Conservation (phyloP, 2,888 invertebrate species). For the Andrena chrysosceles region DNA sequence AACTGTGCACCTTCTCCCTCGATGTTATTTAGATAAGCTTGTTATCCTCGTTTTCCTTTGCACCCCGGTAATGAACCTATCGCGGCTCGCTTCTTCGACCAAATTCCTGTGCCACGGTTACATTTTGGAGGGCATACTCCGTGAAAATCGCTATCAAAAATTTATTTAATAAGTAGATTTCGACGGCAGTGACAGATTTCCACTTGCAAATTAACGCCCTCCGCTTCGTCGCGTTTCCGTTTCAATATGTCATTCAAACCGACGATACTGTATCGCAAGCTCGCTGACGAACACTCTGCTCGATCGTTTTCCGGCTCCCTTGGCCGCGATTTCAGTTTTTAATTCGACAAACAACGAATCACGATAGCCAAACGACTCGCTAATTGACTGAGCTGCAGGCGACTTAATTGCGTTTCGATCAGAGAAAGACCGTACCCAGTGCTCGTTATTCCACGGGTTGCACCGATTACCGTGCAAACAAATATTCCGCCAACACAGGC, state of each 20-base stretch:
- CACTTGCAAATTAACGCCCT: neutral
- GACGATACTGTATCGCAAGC: neutral
- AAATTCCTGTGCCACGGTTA: neutral
- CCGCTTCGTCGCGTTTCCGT: neutral
- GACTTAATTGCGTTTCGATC: slow-evolving; percentile 35
- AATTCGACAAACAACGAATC: slow-evolving; percentile 5
- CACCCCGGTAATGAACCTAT: neutral
- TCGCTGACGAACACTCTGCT: neutral
- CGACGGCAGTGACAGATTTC: neutral
- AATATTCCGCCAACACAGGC: neutral
- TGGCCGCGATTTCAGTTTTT: neutral
- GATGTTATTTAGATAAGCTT: neutral
- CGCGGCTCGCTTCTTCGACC: neutral
- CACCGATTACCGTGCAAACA: slow-evolving; percentile 21
- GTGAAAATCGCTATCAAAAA: neutral
- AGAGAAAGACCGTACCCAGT: neutral
- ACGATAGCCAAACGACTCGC: neutral
- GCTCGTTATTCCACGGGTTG: slow-evolving; percentile 2
- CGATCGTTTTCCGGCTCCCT: neutral
- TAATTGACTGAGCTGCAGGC: slow-evolving; percentile 15
- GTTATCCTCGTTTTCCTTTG: neutral
- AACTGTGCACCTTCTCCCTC: neutral
- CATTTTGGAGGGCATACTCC: neutral
- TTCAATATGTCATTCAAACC: neutral
- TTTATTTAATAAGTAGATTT: neutral